Base-by-base conservation (phyloP, 2,888 invertebrate genomes). In the Dromius quadrimaculatus region DNA sequence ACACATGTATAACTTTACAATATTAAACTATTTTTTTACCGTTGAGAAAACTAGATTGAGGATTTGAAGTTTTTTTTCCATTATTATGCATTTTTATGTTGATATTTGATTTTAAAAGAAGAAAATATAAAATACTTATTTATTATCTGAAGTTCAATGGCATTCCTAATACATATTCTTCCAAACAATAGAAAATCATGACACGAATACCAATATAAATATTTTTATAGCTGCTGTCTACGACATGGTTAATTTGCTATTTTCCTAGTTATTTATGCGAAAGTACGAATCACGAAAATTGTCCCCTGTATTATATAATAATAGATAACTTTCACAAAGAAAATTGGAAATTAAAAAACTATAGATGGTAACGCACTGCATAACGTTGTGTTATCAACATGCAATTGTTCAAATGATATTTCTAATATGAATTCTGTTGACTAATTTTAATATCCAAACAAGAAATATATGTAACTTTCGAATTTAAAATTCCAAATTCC, bases 251-350 rank as follows among this genome's bases (percentile, higher is more conserved):
- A 32, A 54, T 54, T 54, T 28, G 28, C 28, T 54, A 28, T 54
- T 5, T 50, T 4, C 43, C 47, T 15, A 13, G 15, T 54, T 23
- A 54, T 54, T 54, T 54, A 15, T 15, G 50, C 50, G 50, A 54
- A 54, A 54, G 50, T 54, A 28, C 15, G 17, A 15, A 6, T 8
- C 4, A 11, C 15, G 15, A 4, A 54, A 54, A 15, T 23, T 54
- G 50, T 54, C 50, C 50, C 50, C 50, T 54, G 28, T 54, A 23
- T 54, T 23, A 54, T 54, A 19, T n/a, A 54, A 54, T 54, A 28
- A 43, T 15, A 15, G 41, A 47, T 22, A 22, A 54, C 50, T 54
- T 54, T 54, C 50, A 41, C 41, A 15, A 17, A 28, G 15, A 54
- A 54, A 54, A 54, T 28, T 28, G 19, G 23, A 13, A 54, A 23